Evolutionary conservation across 1,140 invertebrate genomes (phyloP).

Genomic region (Cyclina sinensis): DNA sequence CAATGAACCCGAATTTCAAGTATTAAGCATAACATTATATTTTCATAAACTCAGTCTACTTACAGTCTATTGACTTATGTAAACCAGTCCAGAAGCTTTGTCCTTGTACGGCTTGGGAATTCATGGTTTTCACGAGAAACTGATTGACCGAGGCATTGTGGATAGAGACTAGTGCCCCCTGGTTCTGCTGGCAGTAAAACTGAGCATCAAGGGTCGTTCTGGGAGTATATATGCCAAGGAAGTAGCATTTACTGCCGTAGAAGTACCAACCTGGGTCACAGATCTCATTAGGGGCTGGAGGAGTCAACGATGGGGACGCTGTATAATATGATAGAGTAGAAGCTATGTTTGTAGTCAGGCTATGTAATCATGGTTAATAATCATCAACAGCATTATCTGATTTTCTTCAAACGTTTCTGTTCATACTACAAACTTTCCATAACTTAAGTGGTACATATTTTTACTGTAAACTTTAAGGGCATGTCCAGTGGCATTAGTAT

Average conservation of each 20-base stretch:
- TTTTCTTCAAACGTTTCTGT: too few relatives aligned
- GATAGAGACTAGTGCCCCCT: slow-evolving; percentile 51
- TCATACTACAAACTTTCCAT: too few relatives aligned
- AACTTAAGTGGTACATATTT: too few relatives aligned
- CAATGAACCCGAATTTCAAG: too few relatives aligned
- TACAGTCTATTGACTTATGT: slow-evolving; percentile 63
- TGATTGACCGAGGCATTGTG: slow-evolving; percentile 31
- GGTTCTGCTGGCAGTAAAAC: slow-evolving; percentile 47
- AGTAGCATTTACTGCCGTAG: slow-evolving; percentile 36
- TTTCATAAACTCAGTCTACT: slow-evolving; percentile 24
- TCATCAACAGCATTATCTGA: background rate
- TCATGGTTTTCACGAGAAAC: slow-evolving; percentile 42
- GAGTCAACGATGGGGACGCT: slow-evolving; percentile 53
- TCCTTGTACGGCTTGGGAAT: background rate
- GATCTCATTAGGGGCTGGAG: slow-evolving; percentile 56
- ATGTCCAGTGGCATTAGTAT: too few relatives aligned
- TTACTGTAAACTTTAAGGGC: too few relatives aligned
- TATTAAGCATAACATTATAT: too few relatives aligned
- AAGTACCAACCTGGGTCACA: slow-evolving; percentile 53
- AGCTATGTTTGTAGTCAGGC: background rate
- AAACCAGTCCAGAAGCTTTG: slow-evolving; percentile 64
- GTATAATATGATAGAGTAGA: too few relatives aligned
- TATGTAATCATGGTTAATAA: too few relatives aligned
- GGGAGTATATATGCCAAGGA: slow-evolving; percentile 12
- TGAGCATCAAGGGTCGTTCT: slow-evolving; percentile 34